Conservation (phyloP, 1,140 invertebrate species). For the Magallana angulata region DNA sequence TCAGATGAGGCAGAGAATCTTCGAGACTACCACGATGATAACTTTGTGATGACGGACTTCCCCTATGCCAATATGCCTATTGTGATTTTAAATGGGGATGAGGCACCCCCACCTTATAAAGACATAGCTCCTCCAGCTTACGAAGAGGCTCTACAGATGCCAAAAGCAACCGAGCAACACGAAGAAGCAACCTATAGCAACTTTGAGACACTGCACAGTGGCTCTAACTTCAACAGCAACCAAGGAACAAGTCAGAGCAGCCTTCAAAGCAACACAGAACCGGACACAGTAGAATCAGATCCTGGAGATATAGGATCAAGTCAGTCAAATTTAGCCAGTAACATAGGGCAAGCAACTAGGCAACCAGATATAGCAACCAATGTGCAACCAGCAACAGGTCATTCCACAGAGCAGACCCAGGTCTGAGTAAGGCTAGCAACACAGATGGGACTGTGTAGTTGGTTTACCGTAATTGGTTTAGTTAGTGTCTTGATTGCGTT, state of each 20-base stretch:
- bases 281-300: neutral
- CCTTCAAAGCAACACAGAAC: neutral
- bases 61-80: slow-evolving; percentile 8
- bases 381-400: neutral
- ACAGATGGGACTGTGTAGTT: neutral
- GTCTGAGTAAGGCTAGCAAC: neutral
- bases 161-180: neutral
- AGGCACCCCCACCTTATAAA: slow-evolving; percentile 11
- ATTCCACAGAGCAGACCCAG: neutral
- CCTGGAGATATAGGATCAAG: neutral
- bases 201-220: neutral
- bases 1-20: slow-evolving; percentile 35
- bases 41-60: neutral
- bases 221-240: neutral
- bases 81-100: neutral
- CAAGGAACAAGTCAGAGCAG: slow-evolving; percentile 1
- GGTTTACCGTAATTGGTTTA: neutral
- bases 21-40: neutral
- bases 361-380: neutral
- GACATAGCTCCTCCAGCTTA: slow-evolving; percentile 43
- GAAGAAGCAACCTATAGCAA: slow-evolving; percentile 5
- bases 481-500: neutral
- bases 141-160: slow-evolving; percentile 45
- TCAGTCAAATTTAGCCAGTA: neutral
- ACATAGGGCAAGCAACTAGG: neutral